phyloP scores from a whole-genome alignment of 1,140 invertebrate species.

The Geopemphigus sp. region DNA sequence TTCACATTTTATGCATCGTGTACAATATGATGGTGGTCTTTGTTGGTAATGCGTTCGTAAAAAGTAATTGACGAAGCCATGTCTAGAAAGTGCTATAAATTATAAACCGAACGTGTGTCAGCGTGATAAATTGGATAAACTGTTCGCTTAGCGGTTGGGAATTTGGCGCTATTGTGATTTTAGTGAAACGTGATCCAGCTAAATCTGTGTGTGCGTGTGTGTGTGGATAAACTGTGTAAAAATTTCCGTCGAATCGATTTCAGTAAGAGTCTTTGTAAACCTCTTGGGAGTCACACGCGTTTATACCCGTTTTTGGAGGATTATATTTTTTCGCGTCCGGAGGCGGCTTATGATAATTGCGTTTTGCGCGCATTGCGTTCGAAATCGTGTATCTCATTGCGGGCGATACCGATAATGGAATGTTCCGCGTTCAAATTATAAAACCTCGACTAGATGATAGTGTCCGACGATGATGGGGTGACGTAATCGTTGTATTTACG shows the following conservation, averaged over 20 bases:
- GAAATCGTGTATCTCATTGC: background rate
- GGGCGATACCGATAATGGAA: too few species aligned
- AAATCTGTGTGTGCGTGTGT: background rate
- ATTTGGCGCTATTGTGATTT: constrained; percentile 8
- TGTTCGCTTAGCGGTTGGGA: background rate
- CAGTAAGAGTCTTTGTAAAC: background rate
- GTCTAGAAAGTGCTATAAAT: too few species aligned
- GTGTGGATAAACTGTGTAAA: background rate
- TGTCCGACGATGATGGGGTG: too few species aligned
- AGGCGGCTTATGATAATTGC: too few species aligned
- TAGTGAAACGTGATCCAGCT: background rate
- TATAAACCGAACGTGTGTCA: background rate
- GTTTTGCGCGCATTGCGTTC: background rate
- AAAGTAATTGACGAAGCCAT: too few species aligned
- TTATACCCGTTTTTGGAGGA: background rate
- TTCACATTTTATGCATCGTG: too few species aligned
- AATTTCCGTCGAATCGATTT: background rate
- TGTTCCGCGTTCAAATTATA: too few species aligned
- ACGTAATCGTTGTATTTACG: too few species aligned
- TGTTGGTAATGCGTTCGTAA: too few species aligned
- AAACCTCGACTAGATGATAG: too few species aligned
- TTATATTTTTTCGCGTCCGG: background rate
- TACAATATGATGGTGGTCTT: too few species aligned
- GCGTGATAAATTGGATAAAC: background rate
- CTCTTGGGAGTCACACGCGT: background rate